A percentile compares a stretch with the other conserved stretches of the same genome.
phyloP scores from a whole-genome alignment of 2,113 vertebrate genomes.

The Todiramphus saurophagus region DNA sequence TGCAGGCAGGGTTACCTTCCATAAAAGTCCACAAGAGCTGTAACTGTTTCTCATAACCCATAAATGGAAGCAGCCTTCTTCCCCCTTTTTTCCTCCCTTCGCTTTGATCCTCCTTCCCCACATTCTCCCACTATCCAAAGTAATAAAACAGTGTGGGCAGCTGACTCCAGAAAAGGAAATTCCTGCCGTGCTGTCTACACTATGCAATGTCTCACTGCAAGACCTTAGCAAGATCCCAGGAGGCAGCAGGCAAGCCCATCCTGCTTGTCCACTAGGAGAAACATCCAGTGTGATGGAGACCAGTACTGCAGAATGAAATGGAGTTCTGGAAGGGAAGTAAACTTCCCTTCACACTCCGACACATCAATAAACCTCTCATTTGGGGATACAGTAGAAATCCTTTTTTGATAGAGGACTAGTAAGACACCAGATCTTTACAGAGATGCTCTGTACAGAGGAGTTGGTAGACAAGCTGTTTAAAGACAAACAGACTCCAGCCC shows the following conservation, averaged over 20 bases:
- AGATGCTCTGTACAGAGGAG: background rate
- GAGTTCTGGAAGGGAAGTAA: background rate
- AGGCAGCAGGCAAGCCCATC: background rate
- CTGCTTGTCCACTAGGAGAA: background rate
- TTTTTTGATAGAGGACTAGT: background rate
- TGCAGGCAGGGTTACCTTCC: background rate
- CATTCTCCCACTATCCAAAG: background rate
- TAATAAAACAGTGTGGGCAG: background rate
- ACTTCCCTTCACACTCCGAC: background rate
- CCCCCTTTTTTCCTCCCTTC: background rate
- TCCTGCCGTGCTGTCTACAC: background rate
- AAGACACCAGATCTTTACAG: background rate
- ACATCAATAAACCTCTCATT: background rate
- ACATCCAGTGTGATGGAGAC: background rate
- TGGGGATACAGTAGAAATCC: background rate
- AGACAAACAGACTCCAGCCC: background rate
- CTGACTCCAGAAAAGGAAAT: constrained; percentile 16
- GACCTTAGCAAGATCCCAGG: background rate
- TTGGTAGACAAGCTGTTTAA: background rate
- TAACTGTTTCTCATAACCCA: background rate
- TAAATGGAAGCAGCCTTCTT: constrained; percentile 17
- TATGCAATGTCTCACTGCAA: background rate
- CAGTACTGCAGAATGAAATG: background rate
- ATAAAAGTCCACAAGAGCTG: background rate
- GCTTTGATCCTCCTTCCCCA: background rate